These are phyloP conservation scores for Coendou prehensilis DNA, from an alignment of 2,797 vertebrate species.

Conservation along the genomic window DNA sequence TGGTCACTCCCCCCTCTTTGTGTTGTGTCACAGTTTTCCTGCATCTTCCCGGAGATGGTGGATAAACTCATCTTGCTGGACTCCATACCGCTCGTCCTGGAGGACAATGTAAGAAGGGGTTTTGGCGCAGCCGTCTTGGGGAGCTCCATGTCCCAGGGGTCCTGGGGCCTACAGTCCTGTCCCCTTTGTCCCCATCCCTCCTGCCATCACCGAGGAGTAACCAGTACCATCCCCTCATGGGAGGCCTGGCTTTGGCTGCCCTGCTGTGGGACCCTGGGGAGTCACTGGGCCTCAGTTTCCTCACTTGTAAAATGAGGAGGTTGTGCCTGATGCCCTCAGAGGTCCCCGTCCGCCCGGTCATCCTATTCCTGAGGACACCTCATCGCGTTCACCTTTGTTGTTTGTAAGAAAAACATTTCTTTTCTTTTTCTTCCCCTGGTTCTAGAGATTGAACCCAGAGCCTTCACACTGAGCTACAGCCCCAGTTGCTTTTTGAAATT, in stretches of 20 bases:
- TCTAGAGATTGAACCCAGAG: not conserved
- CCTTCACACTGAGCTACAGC: not conserved
- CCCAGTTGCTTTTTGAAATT: not conserved
- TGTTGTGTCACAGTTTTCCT: constrained; percentile 89
- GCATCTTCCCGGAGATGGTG: constrained; percentile 95
- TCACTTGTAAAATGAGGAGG: not conserved
- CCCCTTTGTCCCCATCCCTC: not conserved
- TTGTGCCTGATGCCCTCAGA: not conserved
- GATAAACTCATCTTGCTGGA: constrained; percentile 94
- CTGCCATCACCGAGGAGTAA: accelerated
- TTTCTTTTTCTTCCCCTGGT: not conserved
- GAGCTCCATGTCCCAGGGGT: not conserved
- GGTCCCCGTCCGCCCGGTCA: not conserved
- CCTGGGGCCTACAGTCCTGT: not conserved
- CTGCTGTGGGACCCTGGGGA: not conserved
- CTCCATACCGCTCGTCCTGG: constrained; percentile 89
- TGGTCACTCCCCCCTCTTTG: not conserved
- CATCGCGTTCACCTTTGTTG: not conserved
- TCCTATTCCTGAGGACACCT: not conserved
- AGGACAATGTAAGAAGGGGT: constrained; percentile 73
- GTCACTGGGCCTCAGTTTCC: not conserved
- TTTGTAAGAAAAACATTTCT: not conserved
- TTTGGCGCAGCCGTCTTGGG: accelerated
- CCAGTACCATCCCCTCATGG: not conserved
- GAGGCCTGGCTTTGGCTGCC: not conserved